Base-by-base conservation (phyloP, 2,888 invertebrate genomes). In the Torymus tubicola region DNA sequence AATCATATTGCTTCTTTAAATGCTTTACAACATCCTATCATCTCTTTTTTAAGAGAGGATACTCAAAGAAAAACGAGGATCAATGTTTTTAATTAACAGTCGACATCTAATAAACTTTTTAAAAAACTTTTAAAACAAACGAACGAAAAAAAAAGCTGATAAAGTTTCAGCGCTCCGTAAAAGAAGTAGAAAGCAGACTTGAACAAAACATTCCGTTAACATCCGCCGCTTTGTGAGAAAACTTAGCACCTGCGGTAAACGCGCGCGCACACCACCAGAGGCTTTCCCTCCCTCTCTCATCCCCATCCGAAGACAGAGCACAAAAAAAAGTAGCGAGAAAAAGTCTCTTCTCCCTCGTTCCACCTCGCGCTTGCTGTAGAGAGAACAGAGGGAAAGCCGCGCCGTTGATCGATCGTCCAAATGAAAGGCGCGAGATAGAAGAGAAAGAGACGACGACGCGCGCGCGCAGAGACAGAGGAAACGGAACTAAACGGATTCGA, bases 401-500 rank as follows among this genome's bases (percentile, higher is more conserved):
- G 14, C 13, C 16, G 31, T 10, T 12, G 57, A 77, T 69, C 55
- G 63, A 70, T 61, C 69, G 63, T 16, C 16, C 63, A 68, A 77
- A 63, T 61, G 69, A 77, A 77, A 70, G 67, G 50, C 50, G 13
- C 75, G 58, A 16, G n/a, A 18, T 31, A 50, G 53, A 42, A n/a
- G 31, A 31, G 73, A 77, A n/a, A 55, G n/a, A 10, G n/a, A 18
- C 14, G 21, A 57, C n/a, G 61, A 53, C 18, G 63, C 50, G 55
- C n/a, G 50, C 31, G 24, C 16, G 50, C 63, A 63, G 57, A 64
- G 65, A 64, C 65, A 71, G 60, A 65, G 65, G 42, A 71, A 67
- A 68, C 53, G 31, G 60, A 72, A 61, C 78, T 78, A 78, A 78
- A 78, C 68, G 78, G 68, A 78, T 78, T 78, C 78, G 73, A 78